These are phyloP conservation scores for Coregonus ussuriensis DNA, from an alignment of 2,797 vertebrate genomes.

Conservation along the genomic window DNA sequence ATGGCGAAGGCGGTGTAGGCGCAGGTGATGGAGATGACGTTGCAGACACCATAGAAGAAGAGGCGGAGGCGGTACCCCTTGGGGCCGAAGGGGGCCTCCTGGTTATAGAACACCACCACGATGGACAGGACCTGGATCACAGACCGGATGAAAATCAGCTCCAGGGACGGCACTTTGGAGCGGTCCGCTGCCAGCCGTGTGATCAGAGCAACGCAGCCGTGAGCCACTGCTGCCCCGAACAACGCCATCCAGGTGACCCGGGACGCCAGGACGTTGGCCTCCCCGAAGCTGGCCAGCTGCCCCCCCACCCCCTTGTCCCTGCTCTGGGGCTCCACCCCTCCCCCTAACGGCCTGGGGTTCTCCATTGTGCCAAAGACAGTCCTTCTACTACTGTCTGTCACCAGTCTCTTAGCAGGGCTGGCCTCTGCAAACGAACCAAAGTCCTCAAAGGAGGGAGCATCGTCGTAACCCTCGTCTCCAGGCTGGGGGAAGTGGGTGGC, in stretches of 20 bases:
- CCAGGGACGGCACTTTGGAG: conserved; percentile 96
- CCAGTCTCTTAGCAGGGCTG: conserved; percentile 84
- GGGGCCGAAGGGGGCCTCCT: conserved; percentile 92
- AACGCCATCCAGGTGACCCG: conserved; percentile 92
- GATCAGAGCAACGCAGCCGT: conserved; percentile 94
- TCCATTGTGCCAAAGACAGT: conserved; percentile 39
- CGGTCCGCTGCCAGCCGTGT: conserved; percentile 92
- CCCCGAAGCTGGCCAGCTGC: conserved; percentile 84
- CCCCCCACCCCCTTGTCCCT: conserved; percentile 74
- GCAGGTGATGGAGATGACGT: conserved; percentile 97
- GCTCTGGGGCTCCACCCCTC: not conserved
- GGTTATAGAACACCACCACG: conserved; percentile 88
- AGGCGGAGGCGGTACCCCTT: conserved; percentile 90
- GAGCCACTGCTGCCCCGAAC: conserved; percentile 91
- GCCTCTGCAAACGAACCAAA: conserved; percentile 85
- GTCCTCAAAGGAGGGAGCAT: conserved; percentile 86
- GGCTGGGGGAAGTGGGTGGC: conserved; percentile 95
- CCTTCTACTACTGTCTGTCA: conserved; percentile 80
- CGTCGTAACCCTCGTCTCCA: conserved; percentile 90
- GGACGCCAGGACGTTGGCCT: conserved; percentile 86
- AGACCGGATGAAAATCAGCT: conserved; percentile 97
- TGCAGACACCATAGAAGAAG: conserved; percentile 95
- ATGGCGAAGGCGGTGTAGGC: conserved; percentile 98
- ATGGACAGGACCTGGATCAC: conserved; percentile 94
- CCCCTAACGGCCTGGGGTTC: conserved; percentile 66